A percentile compares a stretch with the other conserved stretches of the same genome.
These are phyloP conservation scores for Phalacrocorax pelagicus DNA, from an alignment of 2,113 vertebrate genomes.

Conservation along the genomic window DNA sequence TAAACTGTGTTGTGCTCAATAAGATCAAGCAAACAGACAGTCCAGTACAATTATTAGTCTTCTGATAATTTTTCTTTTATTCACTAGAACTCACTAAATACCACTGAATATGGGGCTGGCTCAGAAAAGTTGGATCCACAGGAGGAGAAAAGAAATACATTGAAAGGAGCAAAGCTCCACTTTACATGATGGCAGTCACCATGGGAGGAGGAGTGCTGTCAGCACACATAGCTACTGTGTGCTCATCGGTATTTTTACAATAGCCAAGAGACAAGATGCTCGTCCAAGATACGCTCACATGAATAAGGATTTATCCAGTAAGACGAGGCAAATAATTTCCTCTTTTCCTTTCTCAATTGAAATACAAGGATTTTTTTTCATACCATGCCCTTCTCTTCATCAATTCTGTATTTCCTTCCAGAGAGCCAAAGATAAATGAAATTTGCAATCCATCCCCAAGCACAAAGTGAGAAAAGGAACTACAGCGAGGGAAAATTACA, in stretches of 20 bases:
- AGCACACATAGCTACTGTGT: neutral
- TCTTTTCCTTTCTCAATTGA: neutral
- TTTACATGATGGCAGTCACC: neutral
- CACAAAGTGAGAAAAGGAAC: neutral
- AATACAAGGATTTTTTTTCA: neutral
- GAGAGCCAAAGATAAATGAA: neutral
- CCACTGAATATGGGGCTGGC: neutral
- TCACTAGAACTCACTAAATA: neutral
- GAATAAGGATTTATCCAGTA: neutral
- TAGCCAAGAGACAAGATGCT: neutral
- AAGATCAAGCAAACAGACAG: neutral
- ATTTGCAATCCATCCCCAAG: neutral
- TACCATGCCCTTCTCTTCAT: neutral
- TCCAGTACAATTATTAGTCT: neutral
- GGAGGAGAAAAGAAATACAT: neutral
- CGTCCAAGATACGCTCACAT: neutral
- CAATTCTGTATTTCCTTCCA: neutral
- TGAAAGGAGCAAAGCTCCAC: neutral
- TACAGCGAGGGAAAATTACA: neutral
- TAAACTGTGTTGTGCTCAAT: neutral
- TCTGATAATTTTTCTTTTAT: neutral
- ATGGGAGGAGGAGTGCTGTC: neutral
- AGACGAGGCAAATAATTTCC: neutral
- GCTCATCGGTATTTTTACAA: neutral
- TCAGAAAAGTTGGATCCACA: neutral